A percentile compares a stretch with the other conserved stretches of the same genome.
phyloP scores from a whole-genome alignment of 2,113 vertebrate species.

The Microtus ochrogaster region DNA sequence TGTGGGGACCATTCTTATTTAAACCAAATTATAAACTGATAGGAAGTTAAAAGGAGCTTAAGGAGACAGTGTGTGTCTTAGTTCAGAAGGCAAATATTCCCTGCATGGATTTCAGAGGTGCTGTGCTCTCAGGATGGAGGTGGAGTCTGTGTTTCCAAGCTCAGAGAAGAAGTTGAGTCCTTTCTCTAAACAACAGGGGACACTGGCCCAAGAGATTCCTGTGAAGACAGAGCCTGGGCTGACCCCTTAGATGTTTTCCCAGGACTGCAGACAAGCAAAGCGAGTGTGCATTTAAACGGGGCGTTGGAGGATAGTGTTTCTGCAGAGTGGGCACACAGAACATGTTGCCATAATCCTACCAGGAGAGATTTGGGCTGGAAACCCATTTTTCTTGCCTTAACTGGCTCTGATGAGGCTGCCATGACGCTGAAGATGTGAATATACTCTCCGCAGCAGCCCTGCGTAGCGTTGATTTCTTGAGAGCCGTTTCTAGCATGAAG shows the following conservation, averaged over 20 bases:
- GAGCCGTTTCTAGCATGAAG: background rate
- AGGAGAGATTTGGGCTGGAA: conserved; percentile 4
- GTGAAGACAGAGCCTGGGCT: background rate
- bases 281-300: rapidly evolving
- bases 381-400: conserved; percentile 55
- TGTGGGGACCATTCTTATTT: background rate
- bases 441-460: background rate
- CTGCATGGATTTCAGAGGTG: background rate
- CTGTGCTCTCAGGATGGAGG: background rate
- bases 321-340: background rate
- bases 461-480: background rate
- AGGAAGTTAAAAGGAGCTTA: background rate
- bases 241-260: background rate
- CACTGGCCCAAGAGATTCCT: background rate
- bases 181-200: background rate
- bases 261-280: background rate
- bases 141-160: too few relatives aligned
- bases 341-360: background rate
- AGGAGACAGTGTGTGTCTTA: background rate
- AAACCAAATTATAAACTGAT: background rate
- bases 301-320: background rate
- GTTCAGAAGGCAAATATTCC: background rate
- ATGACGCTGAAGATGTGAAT: conserved; percentile 19
- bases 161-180: background rate
- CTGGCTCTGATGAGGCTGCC: conserved; percentile 39